A percentile compares a stretch with the other conserved stretches of the same genome.
Evolutionary conservation across 2,888 invertebrate genomes (phyloP).

Genomic region (Loripinus fragilis): DNA sequence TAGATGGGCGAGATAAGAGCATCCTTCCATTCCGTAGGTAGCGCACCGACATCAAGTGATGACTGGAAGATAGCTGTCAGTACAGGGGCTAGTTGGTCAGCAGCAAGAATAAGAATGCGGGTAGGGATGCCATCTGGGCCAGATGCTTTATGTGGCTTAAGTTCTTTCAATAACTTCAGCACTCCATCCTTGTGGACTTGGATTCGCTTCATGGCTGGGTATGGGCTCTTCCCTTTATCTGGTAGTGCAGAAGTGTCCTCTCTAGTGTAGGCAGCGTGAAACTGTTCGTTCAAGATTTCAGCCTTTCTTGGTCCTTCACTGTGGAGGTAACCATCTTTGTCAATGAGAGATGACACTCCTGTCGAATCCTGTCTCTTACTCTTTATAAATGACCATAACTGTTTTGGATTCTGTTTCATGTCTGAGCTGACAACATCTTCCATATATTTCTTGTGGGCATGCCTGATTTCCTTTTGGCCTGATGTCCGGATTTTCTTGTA

Average conservation of each 20-base stretch:
- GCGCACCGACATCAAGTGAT: background rate
- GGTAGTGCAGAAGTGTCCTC: background rate
- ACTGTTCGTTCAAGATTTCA: background rate
- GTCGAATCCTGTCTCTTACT: background rate
- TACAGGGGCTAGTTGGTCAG: background rate
- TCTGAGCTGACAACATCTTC: background rate
- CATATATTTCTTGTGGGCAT: background rate
- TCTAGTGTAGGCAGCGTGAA: background rate
- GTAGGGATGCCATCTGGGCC: background rate
- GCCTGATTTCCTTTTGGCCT: background rate
- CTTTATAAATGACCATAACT: background rate
- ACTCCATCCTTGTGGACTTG: background rate
- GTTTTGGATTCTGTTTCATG: background rate
- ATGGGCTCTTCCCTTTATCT: background rate
- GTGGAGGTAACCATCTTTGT: background rate
- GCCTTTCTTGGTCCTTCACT: background rate
- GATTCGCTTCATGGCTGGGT: background rate
- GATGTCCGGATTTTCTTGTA: background rate
- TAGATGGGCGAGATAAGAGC: no score
- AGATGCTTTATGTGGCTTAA: background rate
- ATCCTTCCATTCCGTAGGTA: background rate
- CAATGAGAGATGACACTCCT: background rate
- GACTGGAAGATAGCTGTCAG: background rate
- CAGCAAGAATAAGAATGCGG: background rate
- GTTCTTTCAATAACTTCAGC: background rate